These are phyloP conservation scores for Dryocosmus kuriphilus DNA, from an alignment of 2,888 invertebrate species.

Conservation along the genomic window DNA sequence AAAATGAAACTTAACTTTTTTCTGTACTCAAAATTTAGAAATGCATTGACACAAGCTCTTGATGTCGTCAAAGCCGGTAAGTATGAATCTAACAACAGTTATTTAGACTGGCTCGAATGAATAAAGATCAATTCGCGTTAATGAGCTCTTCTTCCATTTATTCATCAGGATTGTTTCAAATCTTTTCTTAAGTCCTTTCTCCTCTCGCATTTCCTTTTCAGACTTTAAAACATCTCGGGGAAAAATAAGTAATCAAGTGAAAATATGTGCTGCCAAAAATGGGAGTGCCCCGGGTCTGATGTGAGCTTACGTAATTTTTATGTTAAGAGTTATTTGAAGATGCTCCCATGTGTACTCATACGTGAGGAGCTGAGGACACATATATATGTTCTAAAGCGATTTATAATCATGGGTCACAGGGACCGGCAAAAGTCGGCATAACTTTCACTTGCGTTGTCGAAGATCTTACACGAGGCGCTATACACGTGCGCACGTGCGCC, in stretches of 20 bases:
- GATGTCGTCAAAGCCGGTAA: no score
- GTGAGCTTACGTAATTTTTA: background rate
- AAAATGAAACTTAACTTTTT: no score
- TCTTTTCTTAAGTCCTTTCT: background rate
- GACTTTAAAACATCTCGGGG: background rate
- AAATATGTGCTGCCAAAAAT: background rate
- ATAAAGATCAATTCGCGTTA: background rate
- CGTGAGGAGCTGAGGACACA: background rate
- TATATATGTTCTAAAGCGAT: background rate
- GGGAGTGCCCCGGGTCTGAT: background rate
- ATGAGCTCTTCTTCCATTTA: background rate
- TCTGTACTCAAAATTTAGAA: no score
- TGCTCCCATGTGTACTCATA: background rate
- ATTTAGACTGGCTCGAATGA: no score
- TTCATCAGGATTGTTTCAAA: no score
- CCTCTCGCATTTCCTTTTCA: background rate
- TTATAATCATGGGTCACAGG: slow-evolving; percentile 7
- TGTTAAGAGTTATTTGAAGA: background rate
- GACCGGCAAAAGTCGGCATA: background rate
- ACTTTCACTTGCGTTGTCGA: slow-evolving; percentile 2
- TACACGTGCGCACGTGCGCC: slow-evolving; percentile 14
- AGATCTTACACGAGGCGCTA: background rate
- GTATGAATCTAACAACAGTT: no score
- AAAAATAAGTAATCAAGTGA: background rate
- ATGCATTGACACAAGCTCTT: no score